Base-by-base conservation (phyloP, 2,113 vertebrate genomes). In the Xenus cinereus region DNA sequence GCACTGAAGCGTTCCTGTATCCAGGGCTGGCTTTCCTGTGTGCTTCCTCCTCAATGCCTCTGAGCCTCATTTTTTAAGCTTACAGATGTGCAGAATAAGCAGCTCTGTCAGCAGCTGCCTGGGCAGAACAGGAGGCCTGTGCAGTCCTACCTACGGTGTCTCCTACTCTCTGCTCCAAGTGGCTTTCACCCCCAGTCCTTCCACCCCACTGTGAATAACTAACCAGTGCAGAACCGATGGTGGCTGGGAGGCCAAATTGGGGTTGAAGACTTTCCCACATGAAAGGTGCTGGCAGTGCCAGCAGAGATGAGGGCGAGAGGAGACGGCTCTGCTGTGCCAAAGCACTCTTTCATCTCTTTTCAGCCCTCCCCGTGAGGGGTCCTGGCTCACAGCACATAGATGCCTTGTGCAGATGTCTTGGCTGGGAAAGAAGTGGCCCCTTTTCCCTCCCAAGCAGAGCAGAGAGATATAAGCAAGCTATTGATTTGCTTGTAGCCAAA, bases 361-460 rank as follows among this genome's bases (percentile, higher is more conserved):
- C 95, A 96, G 91, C 87, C 20, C 84, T 95, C 93, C 87, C 94
- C 0, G 9, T 88, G 95, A 97, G 96, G 95, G 94, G 97, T 97
- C 95, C 95, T 97, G 97, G 96, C 96, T 97, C 90, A 9, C 73
- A 91, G 84, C 96, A 95, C 85, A 91, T 75, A 72, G 94, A 95
- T 95, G 96, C 95, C 94, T 97, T 96, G 90, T 96, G 95, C 96
- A 97, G 97, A 97, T 97, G 96, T 97, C 97, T 97, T 93, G 87
- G 94, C 95, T 93, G 90, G 90, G 91, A 90, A 95, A 94, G 71
- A 94, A 92, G 79, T 80, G 95, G 93, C 94, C 91, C 81, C 94
- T 96, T 97, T 94, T 95, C 84, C 79, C 81, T 92, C 87, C 88
- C 45, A 33, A 91, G 69, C 93, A 87, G 75, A 74, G 77, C 74